Base-by-base conservation (phyloP, 2,113 vertebrate genomes). In the Numenius arquata region DNA sequence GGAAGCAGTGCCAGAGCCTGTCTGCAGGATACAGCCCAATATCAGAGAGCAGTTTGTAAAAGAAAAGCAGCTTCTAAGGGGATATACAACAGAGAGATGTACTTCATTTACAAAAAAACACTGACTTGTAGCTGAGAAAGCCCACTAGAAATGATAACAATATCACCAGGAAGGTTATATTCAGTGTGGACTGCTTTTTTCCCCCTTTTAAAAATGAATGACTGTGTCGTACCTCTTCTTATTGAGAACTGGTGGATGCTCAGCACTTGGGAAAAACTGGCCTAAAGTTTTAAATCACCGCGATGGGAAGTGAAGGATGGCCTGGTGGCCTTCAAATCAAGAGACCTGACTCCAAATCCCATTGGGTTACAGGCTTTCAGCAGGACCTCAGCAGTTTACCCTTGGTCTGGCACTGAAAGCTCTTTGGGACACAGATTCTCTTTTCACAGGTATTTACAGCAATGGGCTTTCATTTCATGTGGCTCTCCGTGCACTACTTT, bases 141-240 rank as follows among this genome's bases (percentile, higher is more conserved):
- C 34, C n/a, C 81, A 29, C 38, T 67, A 65, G 68, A 75, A 87
- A 63, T 30, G 1, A 66, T 29, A 25, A 38, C 40, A 36, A 3
- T 45, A 66, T 50, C 8, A 59, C 29, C 65, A 72, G 36, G n/a
- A 84, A 47, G 47, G 20, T 88, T 52, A 27, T 20, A 56, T 45
- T 70, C 62, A 38, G 12, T 1, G 1, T 34, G n/a, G 38, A 77
- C 12, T 8, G 1, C 70, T 4, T 78, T 76, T 2, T 17, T 1
- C 5, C 2, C 1, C 4, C 17, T 55, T 72, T 34, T 12, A 14
- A 87, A 72, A 61, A 76, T 22, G 1, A 78, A 55, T 53, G 12
- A 36, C 4, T 13, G 6, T 3, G 19, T 52, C 27, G 6, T 12
- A 5, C 7, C 11, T 73, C 8, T 40, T 72, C 36, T 38, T 36